phyloP scores from a whole-genome alignment of 2,113 vertebrate genomes.

The Cottus gobio region DNA sequence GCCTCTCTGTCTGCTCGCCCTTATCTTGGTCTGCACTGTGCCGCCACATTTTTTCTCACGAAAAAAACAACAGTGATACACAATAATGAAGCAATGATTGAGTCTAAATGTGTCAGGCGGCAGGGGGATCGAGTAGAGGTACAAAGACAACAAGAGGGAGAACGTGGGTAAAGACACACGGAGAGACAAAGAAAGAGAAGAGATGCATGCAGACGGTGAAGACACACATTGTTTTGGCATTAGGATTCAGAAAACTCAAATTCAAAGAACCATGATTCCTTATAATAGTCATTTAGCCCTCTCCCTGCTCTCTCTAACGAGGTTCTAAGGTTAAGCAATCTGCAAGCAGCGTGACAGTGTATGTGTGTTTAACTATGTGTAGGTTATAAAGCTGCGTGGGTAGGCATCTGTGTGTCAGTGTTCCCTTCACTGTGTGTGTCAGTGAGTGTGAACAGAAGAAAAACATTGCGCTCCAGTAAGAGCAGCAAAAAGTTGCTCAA shows the following conservation, averaged over 20 bases:
- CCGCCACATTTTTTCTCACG: conserved; percentile 1
- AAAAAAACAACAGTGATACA: conserved; percentile 6
- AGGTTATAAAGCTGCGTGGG: neutral
- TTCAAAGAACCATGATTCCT: neutral
- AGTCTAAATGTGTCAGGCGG: conserved; percentile 13
- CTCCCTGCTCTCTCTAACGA: neutral
- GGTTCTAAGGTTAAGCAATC: conserved; percentile 22
- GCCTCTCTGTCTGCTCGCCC: conserved; percentile 18
- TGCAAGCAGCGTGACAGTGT: neutral
- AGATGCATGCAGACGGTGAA: neutral
- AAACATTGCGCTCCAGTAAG: conserved; percentile 24
- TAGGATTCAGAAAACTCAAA: conserved; percentile 3
- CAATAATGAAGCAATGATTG: conserved; percentile 23
- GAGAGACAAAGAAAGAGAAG: neutral
- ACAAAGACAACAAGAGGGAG: neutral
- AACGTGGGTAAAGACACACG: neutral
- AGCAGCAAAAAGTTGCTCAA: conserved; percentile 15
- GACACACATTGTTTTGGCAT: neutral
- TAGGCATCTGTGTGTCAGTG: conserved; percentile 13
- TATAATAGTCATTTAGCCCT: neutral
- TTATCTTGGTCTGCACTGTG: neutral
- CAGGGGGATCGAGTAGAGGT: neutral
- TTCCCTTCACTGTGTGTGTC: neutral
- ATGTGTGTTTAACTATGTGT: conserved; percentile 4
- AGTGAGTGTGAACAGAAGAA: neutral